phyloP scores from a whole-genome alignment of 2,888 invertebrate genomes.

The Calameuta pallipes region DNA sequence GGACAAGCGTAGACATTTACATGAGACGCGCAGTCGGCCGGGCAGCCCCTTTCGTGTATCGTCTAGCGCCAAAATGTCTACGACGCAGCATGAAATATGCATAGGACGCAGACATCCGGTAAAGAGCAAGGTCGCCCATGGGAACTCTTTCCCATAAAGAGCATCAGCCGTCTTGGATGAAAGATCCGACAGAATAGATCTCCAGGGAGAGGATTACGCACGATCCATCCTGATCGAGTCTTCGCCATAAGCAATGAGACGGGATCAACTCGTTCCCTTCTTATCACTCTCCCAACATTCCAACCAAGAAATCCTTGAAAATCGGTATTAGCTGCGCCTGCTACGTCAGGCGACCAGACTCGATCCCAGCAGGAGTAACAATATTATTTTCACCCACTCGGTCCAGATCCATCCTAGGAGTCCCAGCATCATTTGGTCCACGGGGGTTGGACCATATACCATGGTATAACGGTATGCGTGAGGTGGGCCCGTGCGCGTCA shows the following conservation, averaged over 20 bases:
- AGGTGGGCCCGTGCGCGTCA: constrained; percentile 5
- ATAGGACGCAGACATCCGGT: constrained; percentile 3
- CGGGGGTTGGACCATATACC: not conserved
- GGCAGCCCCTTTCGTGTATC: constrained; percentile 45
- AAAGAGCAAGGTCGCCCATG: constrained; percentile 1
- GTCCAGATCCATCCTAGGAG: not conserved
- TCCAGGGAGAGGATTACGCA: not conserved
- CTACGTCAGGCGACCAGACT: not conserved
- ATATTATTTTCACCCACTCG: not conserved
- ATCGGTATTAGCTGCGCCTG: not conserved
- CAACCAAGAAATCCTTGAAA: not conserved
- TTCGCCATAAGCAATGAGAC: not conserved
- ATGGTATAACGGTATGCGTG: not conserved
- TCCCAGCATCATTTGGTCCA: not conserved
- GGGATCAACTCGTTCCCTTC: not conserved
- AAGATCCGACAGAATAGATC: not conserved
- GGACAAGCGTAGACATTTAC: constrained; percentile 29
- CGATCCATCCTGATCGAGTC: not conserved
- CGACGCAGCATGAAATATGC: not conserved
- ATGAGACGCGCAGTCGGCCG: constrained; percentile 24
- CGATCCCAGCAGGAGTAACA: not conserved
- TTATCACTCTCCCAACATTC: not conserved
- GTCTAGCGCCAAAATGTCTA: constrained; percentile 7
- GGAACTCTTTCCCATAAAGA: not conserved
- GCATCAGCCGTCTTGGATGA: not conserved